Conservation (phyloP, 2,797 vertebrate species). For the Cheirogaleus major region DNA sequence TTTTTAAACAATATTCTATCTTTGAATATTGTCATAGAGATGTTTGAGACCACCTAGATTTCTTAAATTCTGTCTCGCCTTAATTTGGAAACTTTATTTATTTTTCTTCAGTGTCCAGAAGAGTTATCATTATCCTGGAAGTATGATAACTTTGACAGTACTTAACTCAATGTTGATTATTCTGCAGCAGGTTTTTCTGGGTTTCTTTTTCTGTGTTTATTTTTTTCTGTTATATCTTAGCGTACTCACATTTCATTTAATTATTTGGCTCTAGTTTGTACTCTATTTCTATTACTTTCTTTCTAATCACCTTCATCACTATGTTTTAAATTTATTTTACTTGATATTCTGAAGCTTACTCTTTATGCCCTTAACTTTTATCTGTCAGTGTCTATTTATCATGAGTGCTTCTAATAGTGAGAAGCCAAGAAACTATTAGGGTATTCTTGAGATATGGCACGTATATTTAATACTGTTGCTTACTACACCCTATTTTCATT, state of each 20-base stretch:
- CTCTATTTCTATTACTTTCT: background rate
- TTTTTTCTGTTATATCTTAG: background rate
- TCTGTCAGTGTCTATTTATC: background rate
- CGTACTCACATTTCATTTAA: background rate
- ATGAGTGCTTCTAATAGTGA: background rate
- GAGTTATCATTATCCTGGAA: background rate
- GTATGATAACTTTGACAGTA: background rate
- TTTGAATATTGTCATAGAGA: background rate
- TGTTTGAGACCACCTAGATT: background rate
- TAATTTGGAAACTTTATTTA: background rate
- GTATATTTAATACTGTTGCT: background rate
- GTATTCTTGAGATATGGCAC: background rate
- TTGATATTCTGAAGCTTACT: background rate
- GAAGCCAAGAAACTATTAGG: background rate
- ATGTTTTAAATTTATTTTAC: background rate
- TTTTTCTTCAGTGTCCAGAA: background rate
- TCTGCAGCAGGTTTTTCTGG: background rate
- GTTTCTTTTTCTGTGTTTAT: background rate
- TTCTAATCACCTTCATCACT: background rate
- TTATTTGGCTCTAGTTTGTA: background rate
- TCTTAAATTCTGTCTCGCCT: background rate
- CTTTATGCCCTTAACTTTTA: background rate
- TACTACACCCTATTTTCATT: background rate
- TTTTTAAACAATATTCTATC: background rate
- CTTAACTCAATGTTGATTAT: background rate